Evolutionary conservation across 2,113 vertebrate genomes (phyloP), one percentile per base, ranked within the genome.

Genomic region (Toxotes jaculatrix): DNA sequence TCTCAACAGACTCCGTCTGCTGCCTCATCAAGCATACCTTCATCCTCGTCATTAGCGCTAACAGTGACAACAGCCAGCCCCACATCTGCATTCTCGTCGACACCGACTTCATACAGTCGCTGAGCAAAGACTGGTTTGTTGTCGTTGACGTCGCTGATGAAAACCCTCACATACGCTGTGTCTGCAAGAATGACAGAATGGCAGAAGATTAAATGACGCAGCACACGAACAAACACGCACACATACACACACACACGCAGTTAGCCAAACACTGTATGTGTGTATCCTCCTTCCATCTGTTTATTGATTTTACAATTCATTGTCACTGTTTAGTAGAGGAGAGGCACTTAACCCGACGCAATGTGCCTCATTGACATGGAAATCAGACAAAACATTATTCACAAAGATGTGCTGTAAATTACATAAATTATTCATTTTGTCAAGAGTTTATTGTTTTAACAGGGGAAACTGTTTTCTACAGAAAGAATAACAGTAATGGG

Each of bases 61-160:
- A 97, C 95, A 1, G 95, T 96, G 74, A 96, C 90, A 84, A 97
- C 76, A 79, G 94, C 92, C 16, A 93, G 94, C 78, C 95, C 96
- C 59, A 97, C 95, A 19, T 97, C 96, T 87, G 95, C 96, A 81
- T 97, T 95, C 93, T 98, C 97, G 40, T 95, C 95, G 17, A 97
- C 93, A 27, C 88, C 93, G 4, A 96, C 95, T 93, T 97, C 95
- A 75, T 97, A 97, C 89, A 96, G 90, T 0, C 93, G 90, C 83
- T 95, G 96, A 83, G 94, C 90, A 70, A 97, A 98, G 73, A 95
- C 69, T 0, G 96, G 96, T 77, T 96, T 97, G 96, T 98, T 98
- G 95, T 97, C 97, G 53, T 97, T 97, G 88, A 97, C 94, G n/a
- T 97, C 97, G 5, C 95, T 97, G 95, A 98, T 93, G 92, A 96